Evolutionary conservation across 2,113 vertebrate species (phyloP), one percentile per base, ranked within the genome.

Genomic region (Balaeniceps rex): DNA sequence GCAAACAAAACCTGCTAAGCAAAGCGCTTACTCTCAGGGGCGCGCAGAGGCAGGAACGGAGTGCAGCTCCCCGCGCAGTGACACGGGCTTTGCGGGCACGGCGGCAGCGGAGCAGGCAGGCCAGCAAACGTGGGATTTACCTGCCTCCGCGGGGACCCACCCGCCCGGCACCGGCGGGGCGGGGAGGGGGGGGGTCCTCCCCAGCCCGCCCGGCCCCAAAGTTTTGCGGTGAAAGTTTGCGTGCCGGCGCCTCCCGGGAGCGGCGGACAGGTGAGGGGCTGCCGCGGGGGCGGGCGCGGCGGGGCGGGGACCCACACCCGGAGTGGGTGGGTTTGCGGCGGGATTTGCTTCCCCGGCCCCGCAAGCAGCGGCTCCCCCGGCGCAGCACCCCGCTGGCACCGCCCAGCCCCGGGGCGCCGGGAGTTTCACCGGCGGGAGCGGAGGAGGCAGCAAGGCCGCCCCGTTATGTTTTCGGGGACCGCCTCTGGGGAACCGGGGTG

Each of bases 1-100:
- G 65, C 91, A 54, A 92, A 94, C 91, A 92, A 65, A 95, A 64
- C 83, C 93, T 60, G 85, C 19, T 10, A 31, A 31, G 72, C 83
- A 14, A 46, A 76, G 57, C 72, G 10, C 63, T 57, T 31, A 26
- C 25, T 34, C 69, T 23, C 23, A 4, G 49, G 38, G 70, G 54
- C 78, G 25, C 65, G 12, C 15, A 6, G 58, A 14, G 60, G 55
- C n/a, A 4, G 51, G 46, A 6, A 7, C 4, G n/a, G 24, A 46
- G 58, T 1, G 74, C 21, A 4, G 80, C 40, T 12, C 57, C 0
- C 28, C 52, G 28, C n/a, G 28, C 79, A 24, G 5, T 17, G 58
- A 12, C 40, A 2, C 11, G 13, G 58, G 42, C 54, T 70, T 7
- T 3, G 81, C 51, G 12, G 47, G 2, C 19, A 2, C 31, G 0